Percentiles rank a stretch among this genome's conserved stretches.
These are phyloP conservation scores for Rhamnusium bicolor DNA, from an alignment of 2,888 invertebrate species.

Conservation along the genomic window DNA sequence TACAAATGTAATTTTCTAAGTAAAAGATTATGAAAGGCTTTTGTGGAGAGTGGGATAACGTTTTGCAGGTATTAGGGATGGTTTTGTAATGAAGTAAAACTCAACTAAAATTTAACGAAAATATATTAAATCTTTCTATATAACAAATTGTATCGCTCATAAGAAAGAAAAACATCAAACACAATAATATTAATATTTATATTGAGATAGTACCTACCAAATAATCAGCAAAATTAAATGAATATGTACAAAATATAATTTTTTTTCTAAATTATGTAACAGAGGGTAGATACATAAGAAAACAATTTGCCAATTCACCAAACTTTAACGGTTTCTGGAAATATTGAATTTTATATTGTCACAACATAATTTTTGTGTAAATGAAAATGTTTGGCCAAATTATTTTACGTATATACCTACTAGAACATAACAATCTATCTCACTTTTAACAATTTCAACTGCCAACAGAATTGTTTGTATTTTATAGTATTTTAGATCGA, in stretches of 20 bases:
- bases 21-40: no score
- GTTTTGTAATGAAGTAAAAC: not conserved
- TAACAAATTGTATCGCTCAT: constrained; percentile 32
- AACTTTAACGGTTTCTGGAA: not conserved
- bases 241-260: not conserved
- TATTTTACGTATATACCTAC: not conserved
- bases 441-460: not conserved
- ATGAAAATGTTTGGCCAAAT: not conserved
- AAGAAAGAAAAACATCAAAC: constrained; percentile 34
- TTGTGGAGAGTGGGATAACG: no score
- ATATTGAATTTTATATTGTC: no score
- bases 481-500: not conserved
- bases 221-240: not conserved
- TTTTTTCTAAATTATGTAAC: no score
- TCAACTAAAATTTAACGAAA: constrained; percentile 27
- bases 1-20: no score
- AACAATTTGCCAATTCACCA: not conserved
- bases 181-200: constrained; percentile 2
- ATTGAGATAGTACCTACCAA: not conserved
- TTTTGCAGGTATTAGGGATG: no score
- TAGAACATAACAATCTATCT: no score
- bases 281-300: no score
- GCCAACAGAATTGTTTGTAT: not conserved
- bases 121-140: constrained; percentile 44
- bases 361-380: no score